Conservation (phyloP, 2,888 invertebrate species). For the Panopea generosa region DNA sequence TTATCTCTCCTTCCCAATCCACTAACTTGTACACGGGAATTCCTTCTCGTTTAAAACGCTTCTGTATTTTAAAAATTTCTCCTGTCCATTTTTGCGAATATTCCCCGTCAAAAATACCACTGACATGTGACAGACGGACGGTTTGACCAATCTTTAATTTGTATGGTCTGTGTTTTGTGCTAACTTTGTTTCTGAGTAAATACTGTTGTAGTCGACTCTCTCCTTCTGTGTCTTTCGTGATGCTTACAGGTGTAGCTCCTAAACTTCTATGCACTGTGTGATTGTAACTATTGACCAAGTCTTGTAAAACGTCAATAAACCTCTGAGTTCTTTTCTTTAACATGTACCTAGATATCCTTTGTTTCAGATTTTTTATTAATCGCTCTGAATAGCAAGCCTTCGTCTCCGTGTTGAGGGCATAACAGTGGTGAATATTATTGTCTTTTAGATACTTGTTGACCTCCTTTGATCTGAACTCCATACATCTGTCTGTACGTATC, state of each 20-base stretch:
- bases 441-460: slow-evolving; percentile 23
- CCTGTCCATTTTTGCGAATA: slow-evolving; percentile 49
- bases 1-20: slow-evolving; percentile 33
- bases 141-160: slow-evolving; percentile 32
- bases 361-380: slow-evolving; percentile 38
- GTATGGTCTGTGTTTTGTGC: background rate
- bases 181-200: slow-evolving; percentile 10
- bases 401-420: slow-evolving; percentile 40
- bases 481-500: slow-evolving; percentile 25
- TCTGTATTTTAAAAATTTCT: slow-evolving; percentile 35
- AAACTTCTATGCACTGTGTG: slow-evolving; percentile 31
- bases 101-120: slow-evolving; percentile 36
- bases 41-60: slow-evolving; percentile 21
- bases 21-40: slow-evolving; percentile 30
- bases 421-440: slow-evolving; percentile 26
- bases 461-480: slow-evolving; percentile 31
- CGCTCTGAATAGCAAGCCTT: slow-evolving; percentile 45
- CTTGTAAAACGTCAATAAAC: slow-evolving; percentile 23
- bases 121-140: slow-evolving; percentile 39
- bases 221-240: slow-evolving; percentile 22
- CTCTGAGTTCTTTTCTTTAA: slow-evolving; percentile 21
- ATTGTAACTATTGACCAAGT: slow-evolving; percentile 28
- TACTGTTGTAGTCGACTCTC: slow-evolving; percentile 40
- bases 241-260: slow-evolving; percentile 7
- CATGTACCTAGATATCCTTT: slow-evolving; percentile 40